Evolutionary conservation across 2,797 vertebrate genomes (phyloP).

Genomic region (Scolopax rusticola): DNA sequence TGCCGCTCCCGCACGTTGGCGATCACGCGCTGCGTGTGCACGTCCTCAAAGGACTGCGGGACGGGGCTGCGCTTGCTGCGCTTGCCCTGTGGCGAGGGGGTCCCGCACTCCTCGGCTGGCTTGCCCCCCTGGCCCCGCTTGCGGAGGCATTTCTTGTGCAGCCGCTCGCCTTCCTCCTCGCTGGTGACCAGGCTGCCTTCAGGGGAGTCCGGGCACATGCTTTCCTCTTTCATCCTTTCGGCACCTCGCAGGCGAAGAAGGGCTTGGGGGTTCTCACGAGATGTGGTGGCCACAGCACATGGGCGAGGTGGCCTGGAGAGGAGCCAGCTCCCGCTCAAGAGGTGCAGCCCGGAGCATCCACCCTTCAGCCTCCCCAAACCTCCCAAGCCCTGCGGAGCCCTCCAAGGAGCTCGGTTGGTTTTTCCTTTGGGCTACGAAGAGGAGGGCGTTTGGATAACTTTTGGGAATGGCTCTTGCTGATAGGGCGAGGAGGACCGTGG

Average conservation of each 20-base stretch:
- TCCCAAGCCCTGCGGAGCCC: constrained; percentile 54
- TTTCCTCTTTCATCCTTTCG: constrained; percentile 87
- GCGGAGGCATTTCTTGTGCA: constrained; percentile 80
- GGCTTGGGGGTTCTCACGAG: not conserved
- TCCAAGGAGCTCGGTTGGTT: constrained; percentile 44
- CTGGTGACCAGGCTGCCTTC: constrained; percentile 83
- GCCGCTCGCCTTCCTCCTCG: constrained; percentile 80
- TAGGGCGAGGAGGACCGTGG: constrained; percentile 79
- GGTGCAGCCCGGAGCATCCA: not conserved
- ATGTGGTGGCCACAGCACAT: not conserved
- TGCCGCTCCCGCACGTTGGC: constrained; percentile 92
- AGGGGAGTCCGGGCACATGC: constrained; percentile 80
- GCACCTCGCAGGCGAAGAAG: not conserved
- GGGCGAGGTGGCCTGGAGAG: not conserved
- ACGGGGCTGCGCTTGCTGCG: constrained; percentile 83
- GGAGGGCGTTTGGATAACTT: constrained; percentile 68
- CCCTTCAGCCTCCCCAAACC: not conserved
- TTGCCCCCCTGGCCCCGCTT: constrained; percentile 80
- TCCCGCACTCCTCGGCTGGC: constrained; percentile 65
- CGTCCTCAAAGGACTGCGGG: constrained; percentile 83
- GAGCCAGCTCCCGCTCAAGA: not conserved
- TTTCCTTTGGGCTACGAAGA: constrained; percentile 60
- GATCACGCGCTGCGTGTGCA: constrained; percentile 87
- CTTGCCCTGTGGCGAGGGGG: constrained; percentile 82
- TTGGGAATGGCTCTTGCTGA: constrained; percentile 69